Conservation (phyloP, 2,797 vertebrate species). For the Aratinga solstitialis region DNA sequence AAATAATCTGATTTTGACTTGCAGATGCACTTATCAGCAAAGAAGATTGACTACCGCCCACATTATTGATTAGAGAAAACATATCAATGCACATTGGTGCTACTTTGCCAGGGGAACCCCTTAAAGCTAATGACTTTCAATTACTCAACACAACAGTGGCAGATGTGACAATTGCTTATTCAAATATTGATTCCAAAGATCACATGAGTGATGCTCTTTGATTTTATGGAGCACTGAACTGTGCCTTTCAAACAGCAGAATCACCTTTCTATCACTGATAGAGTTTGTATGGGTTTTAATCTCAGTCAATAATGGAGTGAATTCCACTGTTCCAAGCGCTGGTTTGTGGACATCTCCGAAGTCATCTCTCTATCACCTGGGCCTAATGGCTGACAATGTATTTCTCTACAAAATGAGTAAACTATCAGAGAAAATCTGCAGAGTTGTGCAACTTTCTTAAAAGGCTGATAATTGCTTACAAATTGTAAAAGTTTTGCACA, state of each 20-base stretch:
- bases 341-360: background rate
- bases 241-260: slow-evolving; percentile 9
- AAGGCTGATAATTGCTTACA: background rate
- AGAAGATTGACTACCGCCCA: slow-evolving; percentile 7
- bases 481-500: background rate
- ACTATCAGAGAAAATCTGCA: background rate
- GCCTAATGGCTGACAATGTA: background rate
- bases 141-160: slow-evolving; percentile 28
- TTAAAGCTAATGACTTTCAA: slow-evolving; percentile 48
- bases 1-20: slow-evolving; percentile 4
- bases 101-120: background rate
- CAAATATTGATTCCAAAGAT: slow-evolving; percentile 52
- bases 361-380: background rate
- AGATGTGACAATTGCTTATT: slow-evolving; percentile 55
- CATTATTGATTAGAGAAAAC: slow-evolving; percentile 20
- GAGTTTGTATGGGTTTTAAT: background rate
- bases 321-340: background rate
- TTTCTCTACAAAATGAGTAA: background rate
- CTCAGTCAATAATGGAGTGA: background rate
- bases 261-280: background rate
- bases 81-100: background rate
- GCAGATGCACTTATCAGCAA: background rate
- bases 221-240: slow-evolving; percentile 11
- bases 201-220: background rate
- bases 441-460: background rate